Percentiles rank a stretch among this genome's conserved stretches.
phyloP scores from a whole-genome alignment of 2,797 vertebrate species.

The Echeneis naucrates region DNA sequence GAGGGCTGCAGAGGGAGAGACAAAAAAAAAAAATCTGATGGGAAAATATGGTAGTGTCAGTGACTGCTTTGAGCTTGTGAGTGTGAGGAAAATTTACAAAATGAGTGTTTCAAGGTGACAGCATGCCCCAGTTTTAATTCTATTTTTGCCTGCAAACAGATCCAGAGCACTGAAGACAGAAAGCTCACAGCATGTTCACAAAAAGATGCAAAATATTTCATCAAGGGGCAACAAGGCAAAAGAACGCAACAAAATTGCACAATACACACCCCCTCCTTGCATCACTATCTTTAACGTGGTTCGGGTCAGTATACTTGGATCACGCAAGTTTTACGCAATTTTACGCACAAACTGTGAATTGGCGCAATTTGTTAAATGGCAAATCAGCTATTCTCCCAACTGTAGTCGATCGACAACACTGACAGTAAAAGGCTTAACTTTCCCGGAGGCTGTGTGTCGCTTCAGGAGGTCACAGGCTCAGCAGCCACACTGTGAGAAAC shows the following conservation, averaged over 20 bases:
- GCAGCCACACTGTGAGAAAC: constrained; percentile 50
- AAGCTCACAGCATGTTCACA: neutral
- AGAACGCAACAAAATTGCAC: constrained; percentile 16
- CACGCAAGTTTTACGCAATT: no score
- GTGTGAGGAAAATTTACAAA: neutral
- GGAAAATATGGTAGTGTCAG: neutral
- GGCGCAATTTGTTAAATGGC: constrained; percentile 2
- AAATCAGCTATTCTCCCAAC: neutral
- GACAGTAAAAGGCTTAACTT: neutral
- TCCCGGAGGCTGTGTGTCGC: neutral
- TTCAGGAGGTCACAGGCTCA: constrained; percentile 34
- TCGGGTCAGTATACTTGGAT: constrained; percentile 14
- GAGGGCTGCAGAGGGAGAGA: neutral
- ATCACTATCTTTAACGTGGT: constrained; percentile 27
- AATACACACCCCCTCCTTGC: constrained; percentile 33
- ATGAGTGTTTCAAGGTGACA: constrained; percentile 36
- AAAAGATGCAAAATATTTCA: neutral
- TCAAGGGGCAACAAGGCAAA: neutral
- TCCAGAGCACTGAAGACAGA: neutral
- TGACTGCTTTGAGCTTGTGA: neutral
- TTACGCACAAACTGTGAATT: constrained; percentile 14
- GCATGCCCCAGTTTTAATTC: constrained; percentile 28
- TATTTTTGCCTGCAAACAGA: constrained; percentile 30
- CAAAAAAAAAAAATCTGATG: neutral
- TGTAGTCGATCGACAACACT: neutral